A percentile compares a stretch with the other conserved stretches of the same genome.
phyloP scores from a whole-genome alignment of 1,140 invertebrate species.

The Galendromus occidentalis region DNA sequence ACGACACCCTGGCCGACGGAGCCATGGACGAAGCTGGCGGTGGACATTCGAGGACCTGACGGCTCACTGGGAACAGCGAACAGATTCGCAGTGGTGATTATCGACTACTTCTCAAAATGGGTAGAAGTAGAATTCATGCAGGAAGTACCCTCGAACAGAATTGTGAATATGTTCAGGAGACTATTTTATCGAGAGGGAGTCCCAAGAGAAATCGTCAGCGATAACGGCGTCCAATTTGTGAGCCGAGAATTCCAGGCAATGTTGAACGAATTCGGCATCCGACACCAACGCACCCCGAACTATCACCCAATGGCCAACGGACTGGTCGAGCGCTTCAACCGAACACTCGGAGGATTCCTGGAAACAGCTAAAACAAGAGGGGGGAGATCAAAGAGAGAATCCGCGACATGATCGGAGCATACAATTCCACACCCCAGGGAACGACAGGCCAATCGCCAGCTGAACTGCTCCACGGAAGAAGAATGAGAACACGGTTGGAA shows the following conservation, averaged over 20 bases:
- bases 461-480: conserved; percentile 4
- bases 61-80: not conserved
- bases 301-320: not conserved
- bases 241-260: conserved; percentile 12
- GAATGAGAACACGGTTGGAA: not conserved
- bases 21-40: conserved; percentile 13
- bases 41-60: conserved; percentile 15
- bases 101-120: conserved; percentile 15
- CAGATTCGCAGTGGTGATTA: conserved; percentile 12
- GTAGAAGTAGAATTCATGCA: conserved; percentile 12
- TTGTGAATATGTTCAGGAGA: conserved; percentile 12
- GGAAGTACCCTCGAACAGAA: conserved; percentile 4
- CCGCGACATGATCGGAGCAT: not conserved
- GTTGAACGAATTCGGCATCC: not conserved
- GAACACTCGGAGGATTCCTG: not conserved
- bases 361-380: not conserved
- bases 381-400: not conserved
- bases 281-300: not conserved
- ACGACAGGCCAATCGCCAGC: not conserved
- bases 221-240: conserved; percentile 16
- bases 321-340: not conserved
- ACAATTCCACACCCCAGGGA: conserved; percentile 7
- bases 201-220: conserved; percentile 11
- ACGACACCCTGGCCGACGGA: not conserved
- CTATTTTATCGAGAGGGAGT: conserved; percentile 14